Base-by-base conservation (phyloP, 2,113 vertebrate species). In the Stegastes partitus region DNA sequence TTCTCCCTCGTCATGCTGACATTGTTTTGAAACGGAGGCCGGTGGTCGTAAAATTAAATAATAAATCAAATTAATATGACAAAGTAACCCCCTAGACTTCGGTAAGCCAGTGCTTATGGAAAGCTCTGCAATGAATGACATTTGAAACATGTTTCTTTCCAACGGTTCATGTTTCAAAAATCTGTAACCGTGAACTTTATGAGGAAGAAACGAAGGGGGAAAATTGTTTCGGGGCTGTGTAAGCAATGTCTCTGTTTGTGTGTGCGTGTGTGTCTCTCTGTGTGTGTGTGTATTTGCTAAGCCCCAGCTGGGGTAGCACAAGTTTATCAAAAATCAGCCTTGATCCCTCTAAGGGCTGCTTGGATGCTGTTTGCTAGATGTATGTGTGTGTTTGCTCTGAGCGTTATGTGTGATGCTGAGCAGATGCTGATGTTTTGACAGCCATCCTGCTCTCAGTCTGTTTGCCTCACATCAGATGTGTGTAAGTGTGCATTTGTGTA, bases 361-460 rank as follows among this genome's bases (percentile, higher is more conserved):
- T 81, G 86, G 82, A 70, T 22, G 16, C 56, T 53, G 81, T 84
- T 86, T 87, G 73, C 74, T 74, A 12, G 66, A 76, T 73, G 69
- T 81, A 71, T 81, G 69, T 81, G 79, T 56, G 67, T 74, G 62
- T 81, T 86, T 74, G 86, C 89, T 87, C 65, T 73, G 55, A 85
- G 86, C 45, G 47, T 11, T 74, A 75, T 80, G 74, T 87, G 73
- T 79, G 89, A 87, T 86, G 83, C 83, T 74, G 77, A 89, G 82
- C 90, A 93, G 86, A 84, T 87, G 87, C 82, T 92, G 83, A 89
- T 91, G 90, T 92, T 92, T 90, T 91, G 91, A 93, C 92, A 91
- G 79, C 73, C 75, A 72, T 89, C 84, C 77, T 80, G 82, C 78
- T 79, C 74, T 75, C 79, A 72, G 90, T 84, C 87, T 86, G 84